A percentile compares a stretch with the other conserved stretches of the same genome.
Conservation (phyloP, 2,888 invertebrate species). For the Odontocerum albicorne region DNA sequence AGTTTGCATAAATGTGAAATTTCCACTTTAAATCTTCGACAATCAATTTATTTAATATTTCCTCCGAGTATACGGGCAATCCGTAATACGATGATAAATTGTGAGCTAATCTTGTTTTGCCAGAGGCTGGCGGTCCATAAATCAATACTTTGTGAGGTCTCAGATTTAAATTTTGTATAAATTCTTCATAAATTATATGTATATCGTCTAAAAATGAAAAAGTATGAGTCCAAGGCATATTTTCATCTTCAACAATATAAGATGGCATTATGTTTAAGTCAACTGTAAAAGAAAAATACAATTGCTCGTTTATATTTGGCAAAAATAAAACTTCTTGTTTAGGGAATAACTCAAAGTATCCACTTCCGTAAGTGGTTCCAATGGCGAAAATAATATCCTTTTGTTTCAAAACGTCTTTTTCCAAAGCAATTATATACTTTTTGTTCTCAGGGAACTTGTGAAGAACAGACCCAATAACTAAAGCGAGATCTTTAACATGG, state of each 20-base stretch:
- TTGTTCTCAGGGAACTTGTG: constrained; percentile 1
- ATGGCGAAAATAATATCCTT: constrained; percentile 43
- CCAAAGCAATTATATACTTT: constrained; percentile 1
- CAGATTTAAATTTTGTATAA: constrained; percentile 5
- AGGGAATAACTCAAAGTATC: constrained; percentile 57
- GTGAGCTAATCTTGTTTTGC: constrained; percentile 63
- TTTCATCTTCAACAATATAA: neutral
- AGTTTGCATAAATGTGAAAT: neutral
- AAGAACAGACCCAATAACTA: neutral
- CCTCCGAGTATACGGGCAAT: constrained; percentile 38
- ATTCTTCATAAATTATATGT: constrained; percentile 3
- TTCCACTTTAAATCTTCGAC: constrained; percentile 8
- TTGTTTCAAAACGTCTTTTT: neutral
- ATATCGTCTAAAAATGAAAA: constrained; percentile 8
- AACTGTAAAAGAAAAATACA: constrained; percentile 3
- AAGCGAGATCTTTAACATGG: constrained; percentile 60
- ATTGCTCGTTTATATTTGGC: constrained; percentile 47
- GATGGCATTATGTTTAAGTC: constrained; percentile 1
- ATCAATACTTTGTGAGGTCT: constrained; percentile 6
- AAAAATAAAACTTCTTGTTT: constrained; percentile 61
- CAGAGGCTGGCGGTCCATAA: constrained; percentile 64
- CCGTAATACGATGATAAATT: constrained; percentile 60
- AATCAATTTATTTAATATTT: neutral
- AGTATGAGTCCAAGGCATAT: neutral
- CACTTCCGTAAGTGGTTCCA: constrained; percentile 55